Conservation (phyloP, 2,888 invertebrate genomes). For the Drosophila paranaensis region DNA sequence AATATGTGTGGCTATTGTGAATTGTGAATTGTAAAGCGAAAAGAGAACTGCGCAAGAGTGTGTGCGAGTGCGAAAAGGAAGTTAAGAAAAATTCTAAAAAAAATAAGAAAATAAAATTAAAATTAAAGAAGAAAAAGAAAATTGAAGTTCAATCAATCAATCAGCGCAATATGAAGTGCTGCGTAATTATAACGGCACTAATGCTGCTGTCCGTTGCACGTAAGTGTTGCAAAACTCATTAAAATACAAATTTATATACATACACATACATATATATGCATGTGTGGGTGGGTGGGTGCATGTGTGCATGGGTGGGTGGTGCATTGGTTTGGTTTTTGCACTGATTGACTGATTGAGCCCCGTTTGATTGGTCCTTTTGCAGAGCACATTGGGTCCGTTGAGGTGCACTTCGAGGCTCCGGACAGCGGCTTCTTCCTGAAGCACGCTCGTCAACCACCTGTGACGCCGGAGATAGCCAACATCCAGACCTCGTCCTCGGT, state of each 20-base stretch:
- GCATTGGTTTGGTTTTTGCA: background rate
- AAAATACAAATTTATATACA: background rate
- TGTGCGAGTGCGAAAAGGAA: background rate
- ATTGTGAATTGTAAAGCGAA: slow-evolving; percentile 19
- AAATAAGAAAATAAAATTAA: background rate
- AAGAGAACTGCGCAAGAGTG: slow-evolving; percentile 9
- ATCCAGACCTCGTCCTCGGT: slow-evolving; percentile 76
- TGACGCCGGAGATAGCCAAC: slow-evolving; percentile 82
- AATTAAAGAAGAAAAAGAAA: background rate
- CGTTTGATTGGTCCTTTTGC: slow-evolving; percentile 81
- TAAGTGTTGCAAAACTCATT: slow-evolving; percentile 51
- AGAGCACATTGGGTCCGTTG: slow-evolving; percentile 90
- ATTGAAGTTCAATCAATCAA: slow-evolving; percentile 17
- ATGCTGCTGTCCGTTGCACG: slow-evolving; percentile 70
- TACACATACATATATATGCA: background rate
- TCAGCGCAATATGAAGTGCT: slow-evolving; percentile 61
- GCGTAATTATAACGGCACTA: slow-evolving; percentile 53
- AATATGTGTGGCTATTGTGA: slow-evolving; percentile 26
- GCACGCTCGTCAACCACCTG: slow-evolving; percentile 90
- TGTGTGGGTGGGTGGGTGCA: background rate
- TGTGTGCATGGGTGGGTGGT: background rate
- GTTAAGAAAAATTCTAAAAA: background rate
- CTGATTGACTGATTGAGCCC: slow-evolving; percentile 10
- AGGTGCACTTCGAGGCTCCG: slow-evolving; percentile 96
- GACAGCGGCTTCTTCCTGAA: slow-evolving; percentile 96